Conservation (phyloP, 2,888 invertebrate species). For the Epistrophella euchroma region DNA sequence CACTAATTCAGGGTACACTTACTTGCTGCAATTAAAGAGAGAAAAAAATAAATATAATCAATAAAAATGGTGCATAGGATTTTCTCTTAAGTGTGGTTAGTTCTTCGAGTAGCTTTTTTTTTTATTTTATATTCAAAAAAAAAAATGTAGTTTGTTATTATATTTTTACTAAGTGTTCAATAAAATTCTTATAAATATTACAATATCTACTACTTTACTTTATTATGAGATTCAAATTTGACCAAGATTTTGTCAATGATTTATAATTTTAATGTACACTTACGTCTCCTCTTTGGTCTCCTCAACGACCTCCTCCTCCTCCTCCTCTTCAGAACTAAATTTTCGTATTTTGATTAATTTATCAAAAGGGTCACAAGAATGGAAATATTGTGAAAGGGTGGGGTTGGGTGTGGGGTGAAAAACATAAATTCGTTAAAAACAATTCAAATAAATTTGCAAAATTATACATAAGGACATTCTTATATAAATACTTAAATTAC, state of each 20-base stretch:
- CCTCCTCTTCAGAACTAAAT: slow-evolving; percentile 83
- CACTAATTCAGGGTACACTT: slow-evolving; percentile 79
- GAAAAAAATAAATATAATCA: slow-evolving; percentile 77
- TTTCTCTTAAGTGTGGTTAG: slow-evolving; percentile 53
- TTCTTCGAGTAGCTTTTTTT: slow-evolving; percentile 21
- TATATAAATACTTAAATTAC: slow-evolving; percentile 53
- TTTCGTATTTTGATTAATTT: slow-evolving; percentile 67
- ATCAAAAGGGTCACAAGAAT: slow-evolving; percentile 50
- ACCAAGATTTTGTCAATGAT: not conserved
- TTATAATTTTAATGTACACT: slow-evolving; percentile 77
- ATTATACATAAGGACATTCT: slow-evolving; percentile 55
- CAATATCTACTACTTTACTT: slow-evolving; percentile 29
- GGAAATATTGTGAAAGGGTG: slow-evolving; percentile 18
- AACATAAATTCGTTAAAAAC: slow-evolving; percentile 57
- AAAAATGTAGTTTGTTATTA: slow-evolving; percentile 31
- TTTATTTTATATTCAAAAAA: slow-evolving; percentile 1
- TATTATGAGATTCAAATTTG: slow-evolving; percentile 3
- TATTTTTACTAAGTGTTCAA: not conserved
- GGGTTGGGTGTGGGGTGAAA: slow-evolving; percentile 6
- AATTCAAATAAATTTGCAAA: slow-evolving; percentile 59
- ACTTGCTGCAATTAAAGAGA: slow-evolving; percentile 84
- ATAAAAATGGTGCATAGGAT: slow-evolving; percentile 61
- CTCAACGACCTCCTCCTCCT: slow-evolving; percentile 84
- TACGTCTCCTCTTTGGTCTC: slow-evolving; percentile 83
- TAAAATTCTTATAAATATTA: not conserved